Conservation (phyloP, 35 echinoderm and acorn worm genomes). For the Patiria miniata region DNA sequence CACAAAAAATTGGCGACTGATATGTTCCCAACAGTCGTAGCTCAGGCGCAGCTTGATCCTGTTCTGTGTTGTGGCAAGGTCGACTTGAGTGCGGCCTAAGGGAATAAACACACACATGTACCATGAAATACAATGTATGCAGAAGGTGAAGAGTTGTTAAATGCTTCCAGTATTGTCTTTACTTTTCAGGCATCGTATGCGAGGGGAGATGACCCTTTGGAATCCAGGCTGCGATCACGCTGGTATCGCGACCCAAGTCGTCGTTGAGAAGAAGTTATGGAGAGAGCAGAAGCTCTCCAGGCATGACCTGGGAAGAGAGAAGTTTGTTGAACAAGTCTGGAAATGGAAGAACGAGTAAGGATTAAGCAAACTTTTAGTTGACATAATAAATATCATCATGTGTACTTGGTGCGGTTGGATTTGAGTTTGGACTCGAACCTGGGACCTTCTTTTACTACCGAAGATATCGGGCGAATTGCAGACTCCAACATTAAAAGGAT, state of each 20-base stretch:
- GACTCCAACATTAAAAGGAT: too few species aligned
- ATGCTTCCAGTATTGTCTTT: neutral
- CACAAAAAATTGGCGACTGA: too few species aligned
- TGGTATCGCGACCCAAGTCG: constrained; percentile 98
- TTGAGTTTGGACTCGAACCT: neutral
- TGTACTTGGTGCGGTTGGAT: neutral
- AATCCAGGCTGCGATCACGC: constrained; percentile 99
- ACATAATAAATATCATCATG: too few species aligned
- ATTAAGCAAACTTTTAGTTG: neutral
- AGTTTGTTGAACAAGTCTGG: constrained; percentile 98
- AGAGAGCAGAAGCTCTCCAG: constrained; percentile 85
- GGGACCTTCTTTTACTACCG: too few species aligned
- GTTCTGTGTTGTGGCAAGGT: too few species aligned
- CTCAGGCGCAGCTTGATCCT: too few species aligned
- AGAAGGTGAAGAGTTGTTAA: neutral
- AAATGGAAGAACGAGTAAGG: constrained; percentile 99
- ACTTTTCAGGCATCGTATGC: constrained; percentile 87
- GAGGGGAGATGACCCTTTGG: constrained; percentile 84
- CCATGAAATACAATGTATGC: too few species aligned
- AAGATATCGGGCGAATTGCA: too few species aligned
- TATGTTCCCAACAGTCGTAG: too few species aligned
- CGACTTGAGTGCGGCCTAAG: too few species aligned
- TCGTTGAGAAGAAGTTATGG: constrained; percentile 93
- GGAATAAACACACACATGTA: too few species aligned
- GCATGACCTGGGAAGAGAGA: constrained; percentile 93